Conservation (phyloP, 2,888 invertebrate species). For the Agrilus biguttatus region DNA sequence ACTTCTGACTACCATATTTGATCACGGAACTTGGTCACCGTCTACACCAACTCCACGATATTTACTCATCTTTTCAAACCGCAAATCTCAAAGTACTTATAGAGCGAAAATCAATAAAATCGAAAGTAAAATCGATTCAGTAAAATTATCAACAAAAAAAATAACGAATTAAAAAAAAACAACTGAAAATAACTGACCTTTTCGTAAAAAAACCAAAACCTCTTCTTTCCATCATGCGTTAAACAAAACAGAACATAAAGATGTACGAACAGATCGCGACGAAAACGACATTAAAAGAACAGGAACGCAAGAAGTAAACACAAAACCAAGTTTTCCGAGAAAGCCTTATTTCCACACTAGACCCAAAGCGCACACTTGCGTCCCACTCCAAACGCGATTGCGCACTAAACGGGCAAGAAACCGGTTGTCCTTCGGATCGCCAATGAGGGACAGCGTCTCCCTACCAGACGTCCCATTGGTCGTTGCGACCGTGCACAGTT, state of each 20-base stretch:
- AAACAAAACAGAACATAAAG: conserved; percentile 1
- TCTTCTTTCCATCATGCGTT: conserved; percentile 53
- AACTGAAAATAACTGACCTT: conserved; percentile 53
- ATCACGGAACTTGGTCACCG: too few species aligned
- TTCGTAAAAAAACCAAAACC: conserved; percentile 68
- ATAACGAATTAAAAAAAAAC: conserved; percentile 34
- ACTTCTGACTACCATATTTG: too few species aligned
- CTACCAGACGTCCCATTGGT: conserved; percentile 24
- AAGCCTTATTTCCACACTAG: conserved; percentile 10
- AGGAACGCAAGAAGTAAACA: conserved; percentile 10
- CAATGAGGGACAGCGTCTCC: conserved; percentile 21
- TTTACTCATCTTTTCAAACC: too few species aligned
- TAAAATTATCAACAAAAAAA: neutral
- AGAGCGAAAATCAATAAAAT: too few species aligned
- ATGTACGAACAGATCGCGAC: conserved; percentile 4
- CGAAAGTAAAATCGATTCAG: neutral
- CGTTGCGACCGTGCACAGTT: conserved; percentile 10
- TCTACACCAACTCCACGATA: too few species aligned
- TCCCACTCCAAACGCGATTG: conserved; percentile 15
- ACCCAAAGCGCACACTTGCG: neutral
- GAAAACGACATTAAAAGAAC: conserved; percentile 4
- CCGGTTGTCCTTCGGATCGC: conserved; percentile 26
- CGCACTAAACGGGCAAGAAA: conserved; percentile 15
- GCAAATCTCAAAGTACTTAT: too few species aligned
- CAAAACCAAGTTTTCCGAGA: conserved; percentile 11